Percentiles rank a stretch among this genome's conserved stretches.
Conservation (phyloP, 1,140 invertebrate species). For the Psix sp. region DNA sequence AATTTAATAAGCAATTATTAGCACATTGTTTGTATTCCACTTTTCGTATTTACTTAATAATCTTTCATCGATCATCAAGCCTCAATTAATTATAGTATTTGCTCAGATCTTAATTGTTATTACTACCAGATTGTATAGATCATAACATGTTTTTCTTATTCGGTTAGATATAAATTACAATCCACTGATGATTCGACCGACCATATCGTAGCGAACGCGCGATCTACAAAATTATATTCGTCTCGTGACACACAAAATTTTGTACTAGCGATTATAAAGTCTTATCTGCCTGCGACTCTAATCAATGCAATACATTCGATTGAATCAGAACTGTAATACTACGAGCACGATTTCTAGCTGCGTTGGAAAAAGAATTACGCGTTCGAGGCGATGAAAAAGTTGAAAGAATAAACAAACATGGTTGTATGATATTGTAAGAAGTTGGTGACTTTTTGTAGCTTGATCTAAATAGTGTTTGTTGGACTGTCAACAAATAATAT, state of each 20-base stretch:
- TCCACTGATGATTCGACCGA: conserved; percentile 46
- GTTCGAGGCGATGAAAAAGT: conserved; percentile 2
- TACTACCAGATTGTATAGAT: conserved; percentile 7
- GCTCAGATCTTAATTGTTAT: no score
- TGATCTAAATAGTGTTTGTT: background rate
- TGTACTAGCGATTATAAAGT: conserved; percentile 13
- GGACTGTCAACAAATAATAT: background rate
- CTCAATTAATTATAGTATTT: no score
- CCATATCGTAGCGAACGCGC: conserved; percentile 41
- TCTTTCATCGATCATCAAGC: background rate
- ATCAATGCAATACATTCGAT: background rate
- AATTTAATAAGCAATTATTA: conserved; percentile 24
- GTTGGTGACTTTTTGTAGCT: background rate
- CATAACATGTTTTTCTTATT: conserved; percentile 29
- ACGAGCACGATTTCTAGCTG: background rate
- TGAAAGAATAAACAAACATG: no score
- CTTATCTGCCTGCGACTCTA: background rate
- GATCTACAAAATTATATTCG: conserved; percentile 50
- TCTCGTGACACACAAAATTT: conserved; percentile 34
- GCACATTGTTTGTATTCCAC: conserved; percentile 1
- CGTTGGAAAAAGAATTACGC: conserved; percentile 5
- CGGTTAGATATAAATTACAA: conserved; percentile 37
- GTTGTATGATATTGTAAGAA: background rate
- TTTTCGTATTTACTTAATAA: background rate
- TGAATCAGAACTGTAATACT: conserved; percentile 5